Percentiles rank a stretch among this genome's conserved stretches.
Evolutionary conservation across 2,113 vertebrate genomes (phyloP).

Genomic region (Sula dactylatra): DNA sequence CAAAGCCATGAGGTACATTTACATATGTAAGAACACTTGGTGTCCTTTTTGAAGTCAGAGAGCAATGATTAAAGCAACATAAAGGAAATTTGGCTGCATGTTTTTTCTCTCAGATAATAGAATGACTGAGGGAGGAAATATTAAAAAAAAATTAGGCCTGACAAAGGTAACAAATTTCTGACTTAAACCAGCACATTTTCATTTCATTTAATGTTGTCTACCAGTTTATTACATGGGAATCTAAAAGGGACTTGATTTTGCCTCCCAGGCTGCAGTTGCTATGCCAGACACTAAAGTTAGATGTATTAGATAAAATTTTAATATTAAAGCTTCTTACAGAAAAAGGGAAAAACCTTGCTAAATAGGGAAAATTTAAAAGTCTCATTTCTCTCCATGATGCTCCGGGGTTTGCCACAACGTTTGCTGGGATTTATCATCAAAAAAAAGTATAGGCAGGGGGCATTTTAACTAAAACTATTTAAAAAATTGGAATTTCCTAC

Average conservation of each 20-base stretch:
- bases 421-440: not conserved
- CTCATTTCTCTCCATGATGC: not conserved
- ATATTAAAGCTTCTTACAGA: not conserved
- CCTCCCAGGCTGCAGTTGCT: constrained; percentile 7
- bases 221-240: not conserved
- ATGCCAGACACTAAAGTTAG: not conserved
- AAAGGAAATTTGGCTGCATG: constrained; percentile 5
- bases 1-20: not conserved
- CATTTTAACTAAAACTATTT: not conserved
- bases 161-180: not conserved
- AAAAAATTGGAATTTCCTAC: not conserved
- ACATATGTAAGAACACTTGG: not conserved
- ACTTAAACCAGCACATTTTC: constrained; percentile 11
- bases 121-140: constrained; percentile 21
- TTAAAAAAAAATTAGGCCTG: not conserved
- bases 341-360: not conserved
- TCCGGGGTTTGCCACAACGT: not conserved
- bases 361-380: not conserved
- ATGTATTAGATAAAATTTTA: not conserved
- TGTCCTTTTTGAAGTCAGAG: constrained; percentile 31
- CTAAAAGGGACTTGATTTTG: not conserved
- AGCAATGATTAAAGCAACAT: not conserved
- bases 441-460: not conserved
- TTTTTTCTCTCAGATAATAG: not conserved
- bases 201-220: constrained; percentile 17